phyloP scores from a whole-genome alignment of 2,888 invertebrate genomes.

The Trichogramma evanescens region DNA sequence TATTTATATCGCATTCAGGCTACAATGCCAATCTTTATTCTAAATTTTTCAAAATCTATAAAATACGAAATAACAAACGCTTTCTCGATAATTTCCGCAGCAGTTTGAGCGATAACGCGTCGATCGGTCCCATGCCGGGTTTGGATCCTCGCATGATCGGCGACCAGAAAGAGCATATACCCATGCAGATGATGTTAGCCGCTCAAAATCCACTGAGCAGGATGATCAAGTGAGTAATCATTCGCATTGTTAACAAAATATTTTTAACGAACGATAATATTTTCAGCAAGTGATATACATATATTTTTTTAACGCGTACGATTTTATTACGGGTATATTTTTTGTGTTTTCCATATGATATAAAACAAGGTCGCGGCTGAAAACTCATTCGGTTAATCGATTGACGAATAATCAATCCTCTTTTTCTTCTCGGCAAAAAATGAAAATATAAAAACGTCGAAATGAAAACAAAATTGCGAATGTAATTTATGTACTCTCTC shows the following conservation, averaged over 20 bases:
- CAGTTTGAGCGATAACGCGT: constrained; percentile 38
- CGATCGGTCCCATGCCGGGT: constrained; percentile 37
- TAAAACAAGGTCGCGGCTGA: background rate
- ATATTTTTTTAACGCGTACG: background rate
- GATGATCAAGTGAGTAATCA: background rate
- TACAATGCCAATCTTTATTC: background rate
- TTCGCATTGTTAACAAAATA: background rate
- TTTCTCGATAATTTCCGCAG: constrained; percentile 24
- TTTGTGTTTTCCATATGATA: background rate
- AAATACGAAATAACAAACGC: background rate
- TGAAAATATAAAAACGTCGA: too few relatives aligned
- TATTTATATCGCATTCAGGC: constrained; percentile 18
- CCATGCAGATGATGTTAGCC: background rate
- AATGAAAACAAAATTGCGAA: constrained; percentile 19
- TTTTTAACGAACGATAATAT: background rate
- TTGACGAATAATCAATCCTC: too few relatives aligned
- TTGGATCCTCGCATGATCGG: constrained; percentile 37
- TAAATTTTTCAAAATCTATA: background rate
- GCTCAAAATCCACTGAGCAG: background rate
- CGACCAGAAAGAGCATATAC: constrained; percentile 41
- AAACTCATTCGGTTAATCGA: too few relatives aligned
- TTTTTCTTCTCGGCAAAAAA: too few relatives aligned
- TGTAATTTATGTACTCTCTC: constrained; percentile 14
- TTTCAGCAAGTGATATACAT: background rate
- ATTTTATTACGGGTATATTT: background rate